Base-by-base conservation (phyloP, 2,888 invertebrate genomes). In the Amblyjoppa proteus region DNA sequence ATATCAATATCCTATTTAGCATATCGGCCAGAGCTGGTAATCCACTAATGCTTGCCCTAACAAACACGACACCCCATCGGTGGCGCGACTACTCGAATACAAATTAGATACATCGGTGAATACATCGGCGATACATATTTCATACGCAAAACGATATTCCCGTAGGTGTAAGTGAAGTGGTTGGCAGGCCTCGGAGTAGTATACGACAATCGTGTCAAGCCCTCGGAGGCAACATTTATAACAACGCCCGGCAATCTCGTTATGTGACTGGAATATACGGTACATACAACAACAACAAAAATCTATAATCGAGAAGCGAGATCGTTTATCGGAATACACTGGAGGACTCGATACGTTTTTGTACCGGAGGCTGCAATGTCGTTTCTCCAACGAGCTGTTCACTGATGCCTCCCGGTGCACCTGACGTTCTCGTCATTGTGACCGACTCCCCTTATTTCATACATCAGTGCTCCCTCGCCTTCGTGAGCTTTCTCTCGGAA, bases 401-500 rank as follows among this genome's bases (percentile, higher is more conserved):
- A 69, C 58, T 41, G 69, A 84, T 88, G 89, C 89, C 58, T 69
- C 58, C 41, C 45, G 58, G 83, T 88, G 89, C 89, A 86, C 85
- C 87, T 88, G 89, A 89, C 90, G 86, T 87, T 86, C 87, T 88
- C 81, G 87, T 87, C 88, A 88, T 84, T 49, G 73, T 74, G 69
- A 73, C 68, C 80, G 86, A 88, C 87, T 88, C 88, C 87, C 83
- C 90, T 89, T 89, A 88, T 89, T 90, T 88, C 88, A 89, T 88
- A 87, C 87, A 83, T 87, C 88, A 87, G 81, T 89, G 88, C 87
- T 49, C 45, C 86, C 81, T 53, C 87, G 85, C 87, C 86, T 87
- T 87, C 87, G 86, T 81, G 85, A 87, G 84, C 82, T 64, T 61
- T 76, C 69, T 69, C 38, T 75, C 13, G 64, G 53, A 88, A 86